phyloP scores from a whole-genome alignment of 2,888 invertebrate species.

The Clepsis dumicolana region DNA sequence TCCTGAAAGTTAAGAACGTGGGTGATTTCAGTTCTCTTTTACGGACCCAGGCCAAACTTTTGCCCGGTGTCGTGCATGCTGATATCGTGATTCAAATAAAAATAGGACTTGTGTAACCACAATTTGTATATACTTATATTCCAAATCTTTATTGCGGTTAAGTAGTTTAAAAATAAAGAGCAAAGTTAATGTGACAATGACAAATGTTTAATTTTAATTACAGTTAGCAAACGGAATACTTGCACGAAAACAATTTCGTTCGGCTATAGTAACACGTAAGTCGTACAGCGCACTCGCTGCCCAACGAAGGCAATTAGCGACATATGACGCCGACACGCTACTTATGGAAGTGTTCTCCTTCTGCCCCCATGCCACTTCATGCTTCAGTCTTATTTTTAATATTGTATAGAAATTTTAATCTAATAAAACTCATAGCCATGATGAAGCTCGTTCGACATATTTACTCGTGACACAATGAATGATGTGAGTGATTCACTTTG shows the following conservation, averaged over 20 bases:
- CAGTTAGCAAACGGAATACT: slow-evolving; percentile 13
- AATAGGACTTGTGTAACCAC: background rate
- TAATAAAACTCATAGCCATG: background rate
- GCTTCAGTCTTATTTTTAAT: background rate
- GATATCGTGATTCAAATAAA: background rate
- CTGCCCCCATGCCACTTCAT: background rate
- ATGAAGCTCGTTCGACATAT: background rate
- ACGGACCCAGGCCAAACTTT: background rate
- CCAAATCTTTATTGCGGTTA: background rate
- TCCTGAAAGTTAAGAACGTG: background rate
- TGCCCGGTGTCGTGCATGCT: background rate
- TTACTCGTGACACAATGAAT: background rate
- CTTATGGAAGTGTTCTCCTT: slow-evolving; percentile 54
- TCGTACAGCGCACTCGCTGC: slow-evolving; percentile 54
- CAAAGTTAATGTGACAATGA: background rate
- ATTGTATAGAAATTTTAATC: background rate
- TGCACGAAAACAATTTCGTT: slow-evolving; percentile 41
- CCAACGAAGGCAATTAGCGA: slow-evolving; percentile 75
- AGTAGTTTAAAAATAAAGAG: background rate
- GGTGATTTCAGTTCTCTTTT: background rate
- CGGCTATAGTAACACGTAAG: slow-evolving; percentile 42
- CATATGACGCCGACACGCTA: slow-evolving; percentile 68
- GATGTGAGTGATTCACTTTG: background rate
- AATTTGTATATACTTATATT: too few relatives aligned
- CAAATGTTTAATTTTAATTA: slow-evolving; percentile 20